Evolutionary conservation across 2,888 invertebrate genomes (phyloP), one percentile per base, ranked within the genome.

Genomic region (Epicampocera succincta): DNA sequence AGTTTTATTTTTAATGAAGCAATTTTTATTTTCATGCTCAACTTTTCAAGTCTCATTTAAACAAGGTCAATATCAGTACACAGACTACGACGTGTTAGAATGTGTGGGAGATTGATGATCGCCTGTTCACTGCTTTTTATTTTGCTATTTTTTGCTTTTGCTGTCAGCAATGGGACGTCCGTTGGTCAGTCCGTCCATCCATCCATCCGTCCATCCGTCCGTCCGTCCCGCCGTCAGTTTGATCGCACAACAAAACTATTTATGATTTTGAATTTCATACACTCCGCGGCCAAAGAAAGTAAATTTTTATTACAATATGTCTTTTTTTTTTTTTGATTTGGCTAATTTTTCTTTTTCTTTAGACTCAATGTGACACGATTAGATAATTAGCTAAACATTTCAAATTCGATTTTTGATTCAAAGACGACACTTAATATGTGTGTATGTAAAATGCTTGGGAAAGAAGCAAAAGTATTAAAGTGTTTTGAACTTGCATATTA

Each of bases 51-150:
- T 80, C 80, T 83, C 81, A 88, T 89, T 87, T 86, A 90, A 90
- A 90, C 88, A 90, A 90, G 90, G 90, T 90, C 90, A 90, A 89
- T 90, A 90, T 89, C 89, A 90, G 86, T 86, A 85, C 15, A 61
- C 40, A 85, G 15, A 12, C n/a, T n/a, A n/a, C 65, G 74, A 84
- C 85, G 85, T 85, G 85, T 76, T 80, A 84, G 63, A 82, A 85
- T 85, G 84, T 63, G 71, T 84, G 80, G 78, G 80, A 76, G 69
- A 75, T 72, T 71, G 42, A 74, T 74, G 69, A 78, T 74, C 74
- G 58, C 29, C 50, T 33, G 25, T 13, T 42, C 33, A 60, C 58
- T 68, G 50, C 52, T 78, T 29, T 60, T 38, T 38, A 19, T 54
- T 76, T 69, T 48, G 21, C 12, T 54, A 17, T 54, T 52, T 65